Conservation (phyloP, 1,140 invertebrate genomes). For the Drosophila arizonae region DNA sequence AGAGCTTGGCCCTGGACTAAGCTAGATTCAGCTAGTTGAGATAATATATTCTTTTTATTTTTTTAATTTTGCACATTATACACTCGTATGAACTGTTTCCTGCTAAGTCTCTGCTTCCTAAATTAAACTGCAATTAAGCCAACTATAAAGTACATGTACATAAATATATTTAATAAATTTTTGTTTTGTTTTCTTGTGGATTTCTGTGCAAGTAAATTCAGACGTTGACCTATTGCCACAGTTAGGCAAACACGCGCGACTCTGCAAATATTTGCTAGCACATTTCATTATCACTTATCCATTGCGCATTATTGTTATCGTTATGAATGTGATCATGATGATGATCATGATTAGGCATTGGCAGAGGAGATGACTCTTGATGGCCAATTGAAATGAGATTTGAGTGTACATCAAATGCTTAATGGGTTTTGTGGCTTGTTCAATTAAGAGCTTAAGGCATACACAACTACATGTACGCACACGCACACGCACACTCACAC, state of each 20-base stretch:
- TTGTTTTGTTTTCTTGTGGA: conserved; percentile 17
- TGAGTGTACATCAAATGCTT: conserved; percentile 63
- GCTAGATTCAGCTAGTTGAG: neutral
- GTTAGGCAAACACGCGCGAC: conserved; percentile 62
- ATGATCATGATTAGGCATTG: conserved; percentile 9
- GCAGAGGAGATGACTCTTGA: conserved; percentile 38
- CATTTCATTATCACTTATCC: conserved; percentile 66
- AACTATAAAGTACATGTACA: neutral
- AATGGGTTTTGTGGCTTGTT: conserved; percentile 68
- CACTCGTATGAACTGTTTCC: neutral
- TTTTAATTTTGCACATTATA: neutral
- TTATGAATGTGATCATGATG: neutral
- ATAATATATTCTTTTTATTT: neutral
- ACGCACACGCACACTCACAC: conserved; percentile 15
- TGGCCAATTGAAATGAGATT: conserved; percentile 71
- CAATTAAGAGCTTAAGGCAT: conserved; percentile 69
- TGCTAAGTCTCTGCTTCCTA: neutral
- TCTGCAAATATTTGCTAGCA: conserved; percentile 61
- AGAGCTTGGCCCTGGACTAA: too few species aligned
- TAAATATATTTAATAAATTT: neutral
- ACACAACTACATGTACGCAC: neutral
- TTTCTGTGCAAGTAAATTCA: conserved; percentile 48
- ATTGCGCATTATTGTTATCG: conserved; percentile 32
- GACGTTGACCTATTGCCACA: conserved; percentile 79
- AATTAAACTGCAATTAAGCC: neutral